These are phyloP conservation scores for Galaxias olidus DNA, from an alignment of 2,797 vertebrate species.

Conservation along the genomic window DNA sequence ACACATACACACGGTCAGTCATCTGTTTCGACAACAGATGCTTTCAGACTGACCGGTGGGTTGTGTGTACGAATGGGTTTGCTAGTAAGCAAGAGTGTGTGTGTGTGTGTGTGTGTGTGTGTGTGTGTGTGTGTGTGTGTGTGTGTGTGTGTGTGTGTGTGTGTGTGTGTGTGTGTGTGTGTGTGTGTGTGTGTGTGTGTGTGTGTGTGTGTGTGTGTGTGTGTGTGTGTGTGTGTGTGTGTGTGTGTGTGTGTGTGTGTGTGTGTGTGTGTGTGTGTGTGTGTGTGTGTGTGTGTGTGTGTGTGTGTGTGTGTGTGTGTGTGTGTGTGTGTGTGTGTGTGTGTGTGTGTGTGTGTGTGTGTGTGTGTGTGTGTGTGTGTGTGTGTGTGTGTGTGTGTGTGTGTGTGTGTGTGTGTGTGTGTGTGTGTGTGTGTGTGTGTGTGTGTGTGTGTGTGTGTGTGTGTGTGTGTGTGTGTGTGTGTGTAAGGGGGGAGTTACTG, in stretches of 20 bases:
- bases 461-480: background rate
- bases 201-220: background rate
- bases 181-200: too few species aligned
- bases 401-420: conserved; percentile 6
- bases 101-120: conserved; percentile 11
- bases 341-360: conserved; percentile 16
- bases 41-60: conserved; percentile 15
- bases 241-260: background rate
- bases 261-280: background rate
- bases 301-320: conserved; percentile 10
- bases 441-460: background rate
- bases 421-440: conserved; percentile 5
- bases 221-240: background rate
- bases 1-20: conserved; percentile 25
- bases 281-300: background rate
- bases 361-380: conserved; percentile 17
- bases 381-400: conserved; percentile 7
- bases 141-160: conserved; percentile 3
- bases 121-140: conserved; percentile 6
- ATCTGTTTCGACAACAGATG: conserved; percentile 49
- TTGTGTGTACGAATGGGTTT: too few species aligned
- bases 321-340: conserved; percentile 11
- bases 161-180: conserved; percentile 11
- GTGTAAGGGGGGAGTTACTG: background rate
- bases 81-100: conserved; percentile 1